Evolutionary conservation across 2,797 vertebrate genomes (phyloP).

Genomic region (Nannoperca obscura): DNA sequence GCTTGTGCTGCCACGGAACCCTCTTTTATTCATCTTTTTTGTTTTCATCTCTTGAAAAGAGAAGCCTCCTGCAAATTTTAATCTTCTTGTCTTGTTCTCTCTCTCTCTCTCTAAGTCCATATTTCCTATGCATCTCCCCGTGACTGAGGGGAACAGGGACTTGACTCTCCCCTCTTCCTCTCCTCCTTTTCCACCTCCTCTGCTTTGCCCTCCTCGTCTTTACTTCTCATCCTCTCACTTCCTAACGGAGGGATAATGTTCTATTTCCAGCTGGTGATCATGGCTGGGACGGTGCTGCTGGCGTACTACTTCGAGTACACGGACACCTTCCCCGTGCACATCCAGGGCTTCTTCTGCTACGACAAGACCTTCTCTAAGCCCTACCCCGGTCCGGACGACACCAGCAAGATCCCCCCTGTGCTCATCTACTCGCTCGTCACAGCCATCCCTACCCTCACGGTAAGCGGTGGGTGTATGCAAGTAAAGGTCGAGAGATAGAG

Average conservation of each 20-base stretch:
- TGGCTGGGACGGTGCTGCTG: conserved; percentile 91
- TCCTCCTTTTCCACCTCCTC: conserved; percentile 34
- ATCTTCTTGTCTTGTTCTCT: conserved; percentile 30
- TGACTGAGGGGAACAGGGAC: conserved; percentile 66
- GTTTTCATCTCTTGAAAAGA: conserved; percentile 46
- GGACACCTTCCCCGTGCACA: conserved; percentile 92
- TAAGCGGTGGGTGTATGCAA: conserved; percentile 76
- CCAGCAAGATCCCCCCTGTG: conserved; percentile 89
- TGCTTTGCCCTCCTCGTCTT: conserved; percentile 49
- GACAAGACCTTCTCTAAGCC: conserved; percentile 91
- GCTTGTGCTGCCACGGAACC: conserved; percentile 35
- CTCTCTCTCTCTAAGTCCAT: conserved; percentile 36
- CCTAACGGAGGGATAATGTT: conserved; percentile 79
- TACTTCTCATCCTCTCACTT: conserved; percentile 48
- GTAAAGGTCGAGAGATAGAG: neutral
- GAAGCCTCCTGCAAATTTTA: conserved; percentile 47
- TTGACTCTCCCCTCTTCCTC: conserved; percentile 60
- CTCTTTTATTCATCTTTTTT: conserved; percentile 37
- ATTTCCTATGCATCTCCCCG: conserved; percentile 66
- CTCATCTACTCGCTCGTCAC: conserved; percentile 91
- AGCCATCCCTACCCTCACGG: conserved; percentile 89
- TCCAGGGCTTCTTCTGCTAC: conserved; percentile 94
- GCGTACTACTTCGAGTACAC: conserved; percentile 95
- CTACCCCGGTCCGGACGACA: conserved; percentile 89
- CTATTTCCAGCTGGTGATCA: conserved; percentile 90